Evolutionary conservation across 2,113 vertebrate genomes (phyloP).

Genomic region (Ceuthmochares aereus): DNA sequence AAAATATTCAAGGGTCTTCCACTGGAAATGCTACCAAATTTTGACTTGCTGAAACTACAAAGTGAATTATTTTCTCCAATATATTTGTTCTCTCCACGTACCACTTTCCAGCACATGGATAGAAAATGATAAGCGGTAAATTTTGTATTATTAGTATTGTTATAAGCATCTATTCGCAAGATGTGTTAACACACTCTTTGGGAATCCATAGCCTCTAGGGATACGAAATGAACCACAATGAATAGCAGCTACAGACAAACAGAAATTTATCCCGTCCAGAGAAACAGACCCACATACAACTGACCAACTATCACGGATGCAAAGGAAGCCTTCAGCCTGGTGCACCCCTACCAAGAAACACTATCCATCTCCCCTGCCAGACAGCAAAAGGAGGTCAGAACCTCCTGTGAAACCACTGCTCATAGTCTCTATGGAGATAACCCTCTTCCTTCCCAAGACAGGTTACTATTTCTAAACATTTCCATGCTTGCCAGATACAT

Average conservation of each 20-base stretch:
- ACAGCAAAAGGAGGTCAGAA: background rate
- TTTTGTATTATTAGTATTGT: slow-evolving; percentile 54
- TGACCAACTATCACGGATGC: background rate
- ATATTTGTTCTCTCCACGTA: background rate
- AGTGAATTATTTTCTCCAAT: slow-evolving; percentile 7
- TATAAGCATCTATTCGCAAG: background rate
- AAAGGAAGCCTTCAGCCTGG: background rate
- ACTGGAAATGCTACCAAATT: slow-evolving; percentile 32
- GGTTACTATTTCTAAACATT: background rate
- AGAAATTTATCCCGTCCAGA: background rate
- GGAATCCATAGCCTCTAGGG: background rate
- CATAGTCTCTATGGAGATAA: background rate
- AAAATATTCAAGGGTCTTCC: slow-evolving; percentile 41
- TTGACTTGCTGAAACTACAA: slow-evolving; percentile 42
- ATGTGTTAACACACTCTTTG: background rate
- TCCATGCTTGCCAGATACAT: background rate
- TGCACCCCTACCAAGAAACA: background rate
- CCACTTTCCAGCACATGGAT: background rate
- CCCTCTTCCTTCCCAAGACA: background rate
- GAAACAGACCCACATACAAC: background rate
- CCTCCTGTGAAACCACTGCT: background rate
- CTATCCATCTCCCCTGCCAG: background rate
- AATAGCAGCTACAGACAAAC: background rate
- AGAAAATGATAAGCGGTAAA: slow-evolving; percentile 34
- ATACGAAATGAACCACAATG: background rate